Evolutionary conservation across 1,140 invertebrate genomes (phyloP).

Genomic region (Hycleus phaleratus): DNA sequence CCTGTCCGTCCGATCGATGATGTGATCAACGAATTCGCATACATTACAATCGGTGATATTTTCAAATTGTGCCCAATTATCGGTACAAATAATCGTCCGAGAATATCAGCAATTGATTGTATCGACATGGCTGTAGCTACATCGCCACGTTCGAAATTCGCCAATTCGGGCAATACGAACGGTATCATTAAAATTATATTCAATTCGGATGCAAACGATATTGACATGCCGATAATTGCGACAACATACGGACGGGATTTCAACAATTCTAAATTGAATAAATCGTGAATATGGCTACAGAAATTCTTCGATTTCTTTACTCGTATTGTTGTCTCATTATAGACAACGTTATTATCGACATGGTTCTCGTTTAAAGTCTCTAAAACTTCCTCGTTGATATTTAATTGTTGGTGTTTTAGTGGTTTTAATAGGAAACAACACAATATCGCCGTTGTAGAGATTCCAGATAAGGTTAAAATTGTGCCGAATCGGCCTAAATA

Average conservation of each 20-base stretch:
- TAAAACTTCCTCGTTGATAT: slow-evolving; percentile 1
- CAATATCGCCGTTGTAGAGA: slow-evolving; percentile 37
- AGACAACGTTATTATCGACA: slow-evolving; percentile 14
- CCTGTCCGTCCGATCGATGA: slow-evolving; percentile 37
- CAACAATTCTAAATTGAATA: slow-evolving; percentile 43
- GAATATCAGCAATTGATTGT: slow-evolving; percentile 37
- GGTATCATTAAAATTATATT: slow-evolving; percentile 40
- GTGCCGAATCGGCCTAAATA: slow-evolving; percentile 31
- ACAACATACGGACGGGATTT: slow-evolving; percentile 41
- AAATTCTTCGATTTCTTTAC: slow-evolving; percentile 13
- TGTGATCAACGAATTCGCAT: slow-evolving; percentile 35
- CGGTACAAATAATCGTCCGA: slow-evolving; percentile 38
- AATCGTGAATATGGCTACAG: slow-evolving; percentile 28
- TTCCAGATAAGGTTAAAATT: slow-evolving; percentile 37
- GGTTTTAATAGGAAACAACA: slow-evolving; percentile 29
- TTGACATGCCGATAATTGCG: slow-evolving; percentile 39
- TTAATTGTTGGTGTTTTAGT: slow-evolving; percentile 2
- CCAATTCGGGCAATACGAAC: slow-evolving; percentile 38
- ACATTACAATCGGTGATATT: slow-evolving; percentile 35
- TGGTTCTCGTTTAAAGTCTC: slow-evolving; percentile 4
- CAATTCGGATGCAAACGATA: slow-evolving; percentile 43
- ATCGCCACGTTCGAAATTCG: slow-evolving; percentile 28
- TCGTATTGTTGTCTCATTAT: slow-evolving; percentile 24
- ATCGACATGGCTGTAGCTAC: slow-evolving; percentile 38
- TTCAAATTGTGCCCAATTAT: slow-evolving; percentile 33